phyloP scores from a whole-genome alignment of 2,797 vertebrate species.

The Mionectes olivaceus region DNA sequence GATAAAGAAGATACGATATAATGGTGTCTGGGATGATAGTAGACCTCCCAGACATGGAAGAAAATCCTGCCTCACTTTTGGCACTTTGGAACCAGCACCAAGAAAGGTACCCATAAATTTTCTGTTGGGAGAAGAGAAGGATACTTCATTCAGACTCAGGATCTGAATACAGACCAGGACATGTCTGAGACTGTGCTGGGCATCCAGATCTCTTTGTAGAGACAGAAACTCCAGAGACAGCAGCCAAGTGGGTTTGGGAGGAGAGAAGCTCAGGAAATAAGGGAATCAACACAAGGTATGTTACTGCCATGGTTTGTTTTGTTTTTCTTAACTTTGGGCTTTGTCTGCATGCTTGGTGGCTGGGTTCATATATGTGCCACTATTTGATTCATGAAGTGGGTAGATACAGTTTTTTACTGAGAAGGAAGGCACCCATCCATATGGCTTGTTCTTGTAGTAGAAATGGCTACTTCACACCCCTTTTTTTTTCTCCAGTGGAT shows the following conservation, averaged over 20 bases:
- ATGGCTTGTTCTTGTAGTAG: background rate
- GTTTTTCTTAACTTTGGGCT: conserved; percentile 68
- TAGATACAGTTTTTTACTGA: conserved; percentile 25
- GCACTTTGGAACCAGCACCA: conserved; percentile 63
- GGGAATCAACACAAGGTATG: conserved; percentile 72
- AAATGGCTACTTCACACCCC: background rate
- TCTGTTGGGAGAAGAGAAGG: conserved; percentile 69
- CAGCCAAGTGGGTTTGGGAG: conserved; percentile 75
- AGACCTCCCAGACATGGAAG: conserved; percentile 58
- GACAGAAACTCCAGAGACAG: conserved; percentile 74
- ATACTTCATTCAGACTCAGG: conserved; percentile 68
- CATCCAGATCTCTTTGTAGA: conserved; percentile 72
- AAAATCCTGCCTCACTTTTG: conserved; percentile 68
- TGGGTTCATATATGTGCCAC: conserved; percentile 60
- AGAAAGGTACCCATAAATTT: conserved; percentile 63
- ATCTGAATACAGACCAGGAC: conserved; percentile 72
- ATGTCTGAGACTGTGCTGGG: conserved; percentile 72
- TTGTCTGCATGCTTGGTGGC: conserved; percentile 73
- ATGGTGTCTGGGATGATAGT: conserved; percentile 55
- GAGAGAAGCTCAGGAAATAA: conserved; percentile 73
- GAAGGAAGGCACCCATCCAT: conserved; percentile 20
- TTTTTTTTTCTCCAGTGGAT: background rate
- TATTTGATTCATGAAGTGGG: conserved; percentile 5
- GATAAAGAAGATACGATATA: conserved; percentile 53
- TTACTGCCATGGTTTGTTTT: conserved; percentile 65